Evolutionary conservation across 2,113 vertebrate species (phyloP).

Genomic region (Uropsilus gracilis): DNA sequence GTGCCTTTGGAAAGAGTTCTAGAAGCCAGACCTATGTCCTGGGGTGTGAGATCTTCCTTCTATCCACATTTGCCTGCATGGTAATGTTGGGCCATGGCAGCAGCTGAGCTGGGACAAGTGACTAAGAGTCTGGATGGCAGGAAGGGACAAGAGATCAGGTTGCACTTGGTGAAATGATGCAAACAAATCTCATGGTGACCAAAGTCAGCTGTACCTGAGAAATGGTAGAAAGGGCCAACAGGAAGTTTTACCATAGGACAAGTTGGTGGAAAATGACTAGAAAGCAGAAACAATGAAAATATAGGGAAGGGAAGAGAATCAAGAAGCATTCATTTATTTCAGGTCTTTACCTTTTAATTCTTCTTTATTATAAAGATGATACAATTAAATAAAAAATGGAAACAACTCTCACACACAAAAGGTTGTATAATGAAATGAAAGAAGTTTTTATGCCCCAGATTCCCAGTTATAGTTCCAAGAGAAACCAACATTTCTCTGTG

Average conservation of each 20-base stretch:
- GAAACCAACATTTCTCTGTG: not conserved
- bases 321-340: not conserved
- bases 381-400: slow-evolving; percentile 13
- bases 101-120: not conserved
- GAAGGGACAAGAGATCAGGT: not conserved
- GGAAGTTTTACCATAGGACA: not conserved
- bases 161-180: not conserved
- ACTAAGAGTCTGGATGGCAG: not conserved
- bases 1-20: not conserved
- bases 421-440: not conserved
- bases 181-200: not conserved
- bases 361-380: slow-evolving; percentile 6
- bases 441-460: not conserved
- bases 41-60: not conserved
- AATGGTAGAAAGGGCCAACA: not conserved
- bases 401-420: not conserved
- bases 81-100: not conserved
- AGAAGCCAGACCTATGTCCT: not conserved
- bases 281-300: not conserved
- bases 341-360: not conserved
- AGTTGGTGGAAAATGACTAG: not conserved
- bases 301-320: not conserved
- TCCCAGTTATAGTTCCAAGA: not conserved
- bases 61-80: not conserved
- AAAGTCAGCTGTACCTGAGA: not conserved